phyloP scores from a whole-genome alignment of 2,797 vertebrate species.

The Crax fasciolata region DNA sequence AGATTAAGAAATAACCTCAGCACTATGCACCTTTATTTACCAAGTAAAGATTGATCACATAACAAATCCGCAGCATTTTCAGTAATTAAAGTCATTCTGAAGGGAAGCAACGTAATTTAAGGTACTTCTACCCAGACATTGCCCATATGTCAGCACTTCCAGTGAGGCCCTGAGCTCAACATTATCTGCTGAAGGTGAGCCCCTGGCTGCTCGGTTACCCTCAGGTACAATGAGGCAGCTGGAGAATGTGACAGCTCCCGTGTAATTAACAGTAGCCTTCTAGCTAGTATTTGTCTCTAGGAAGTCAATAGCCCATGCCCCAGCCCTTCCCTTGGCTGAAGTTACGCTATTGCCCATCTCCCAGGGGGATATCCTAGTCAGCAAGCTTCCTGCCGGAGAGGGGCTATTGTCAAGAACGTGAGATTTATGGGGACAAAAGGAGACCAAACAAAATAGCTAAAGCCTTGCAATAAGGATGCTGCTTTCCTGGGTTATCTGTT shows the following conservation, averaged over 20 bases:
- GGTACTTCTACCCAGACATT: background rate
- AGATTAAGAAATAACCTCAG: background rate
- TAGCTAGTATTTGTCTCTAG: background rate
- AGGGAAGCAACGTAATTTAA: background rate
- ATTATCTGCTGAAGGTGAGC: background rate
- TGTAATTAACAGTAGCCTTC: background rate
- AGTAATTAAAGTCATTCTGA: background rate
- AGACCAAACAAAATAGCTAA: background rate
- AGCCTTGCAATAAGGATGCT: background rate
- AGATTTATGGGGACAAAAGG: conserved; percentile 13
- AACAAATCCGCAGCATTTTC: background rate
- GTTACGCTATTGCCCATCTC: background rate
- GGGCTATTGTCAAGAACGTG: background rate
- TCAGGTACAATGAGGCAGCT: background rate
- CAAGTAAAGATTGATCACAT: background rate
- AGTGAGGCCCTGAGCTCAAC: background rate
- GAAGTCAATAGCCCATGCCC: background rate
- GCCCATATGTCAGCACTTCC: background rate
- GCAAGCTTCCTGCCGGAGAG: background rate
- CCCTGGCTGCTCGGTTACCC: background rate
- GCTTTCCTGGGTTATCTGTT: conserved; percentile 9
- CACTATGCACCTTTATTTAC: background rate
- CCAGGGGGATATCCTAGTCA: background rate
- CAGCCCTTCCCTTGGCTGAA: fast-evolving
- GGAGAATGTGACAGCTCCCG: background rate